Percentiles rank a stretch among this genome's conserved stretches.
Evolutionary conservation across 2,888 invertebrate species (phyloP).

Genomic region (Drosophila kambysellisi): DNA sequence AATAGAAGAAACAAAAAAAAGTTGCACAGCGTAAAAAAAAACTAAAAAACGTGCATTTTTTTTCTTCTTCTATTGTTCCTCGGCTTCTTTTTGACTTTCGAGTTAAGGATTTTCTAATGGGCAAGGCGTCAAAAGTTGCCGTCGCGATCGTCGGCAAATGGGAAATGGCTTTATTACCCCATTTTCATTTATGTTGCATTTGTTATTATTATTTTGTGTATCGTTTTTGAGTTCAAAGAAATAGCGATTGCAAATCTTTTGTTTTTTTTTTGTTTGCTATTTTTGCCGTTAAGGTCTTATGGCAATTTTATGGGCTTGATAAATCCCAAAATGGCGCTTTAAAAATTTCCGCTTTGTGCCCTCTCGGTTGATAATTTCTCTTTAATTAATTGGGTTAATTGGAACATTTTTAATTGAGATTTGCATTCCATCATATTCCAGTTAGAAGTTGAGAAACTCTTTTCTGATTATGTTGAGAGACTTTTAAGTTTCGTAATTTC

Average conservation of each 20-base stretch:
- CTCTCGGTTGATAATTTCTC: not conserved
- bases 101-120: slow-evolving; percentile 64
- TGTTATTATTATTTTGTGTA: slow-evolving; percentile 53
- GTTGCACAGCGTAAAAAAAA: slow-evolving; percentile 42
- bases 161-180: slow-evolving; percentile 13
- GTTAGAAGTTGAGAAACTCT: not conserved
- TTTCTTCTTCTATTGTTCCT: slow-evolving; percentile 10
- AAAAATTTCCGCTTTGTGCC: slow-evolving; percentile 1
- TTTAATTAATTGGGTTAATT: not conserved
- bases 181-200: slow-evolving; percentile 35
- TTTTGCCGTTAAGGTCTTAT: slow-evolving; percentile 4
- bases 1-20: slow-evolving; percentile 31
- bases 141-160: slow-evolving; percentile 28
- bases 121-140: slow-evolving; percentile 49
- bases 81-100: slow-evolving; percentile 21
- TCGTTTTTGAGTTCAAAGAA: slow-evolving; percentile 46
- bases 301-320: slow-evolving; percentile 23
- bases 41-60: slow-evolving; percentile 57
- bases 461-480: not conserved
- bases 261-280: not conserved
- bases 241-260: slow-evolving; percentile 15
- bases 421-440: not conserved
- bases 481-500: not conserved
- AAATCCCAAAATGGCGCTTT: slow-evolving; percentile 20
- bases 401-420: not conserved